These are phyloP conservation scores for Toxotes chatareus DNA, from an alignment of 2,113 vertebrate species.

Conservation along the genomic window DNA sequence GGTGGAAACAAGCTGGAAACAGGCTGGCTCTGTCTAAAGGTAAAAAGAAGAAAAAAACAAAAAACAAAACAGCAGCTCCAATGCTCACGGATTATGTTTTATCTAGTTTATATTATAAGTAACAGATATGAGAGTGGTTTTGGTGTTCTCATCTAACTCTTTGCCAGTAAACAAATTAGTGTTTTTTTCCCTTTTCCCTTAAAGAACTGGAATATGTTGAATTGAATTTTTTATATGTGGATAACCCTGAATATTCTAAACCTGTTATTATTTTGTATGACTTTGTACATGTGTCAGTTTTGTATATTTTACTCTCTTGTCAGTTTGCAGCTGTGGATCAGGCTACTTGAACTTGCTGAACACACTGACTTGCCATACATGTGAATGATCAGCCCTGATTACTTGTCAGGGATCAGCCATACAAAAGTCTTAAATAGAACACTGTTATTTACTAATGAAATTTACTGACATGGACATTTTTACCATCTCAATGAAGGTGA, in stretches of 20 bases:
- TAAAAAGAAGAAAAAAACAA: too few relatives aligned
- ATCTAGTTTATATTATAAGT: not conserved
- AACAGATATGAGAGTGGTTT: not conserved
- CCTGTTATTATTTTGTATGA: not conserved
- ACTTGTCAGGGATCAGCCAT: not conserved
- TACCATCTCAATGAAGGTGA: not conserved
- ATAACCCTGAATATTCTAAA: not conserved
- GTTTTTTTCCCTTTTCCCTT: too few relatives aligned
- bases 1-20: too few relatives aligned
- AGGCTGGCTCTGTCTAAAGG: too few relatives aligned
- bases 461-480: constrained; percentile 2
- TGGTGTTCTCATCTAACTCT: not conserved
- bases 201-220: too few relatives aligned
- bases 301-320: not conserved
- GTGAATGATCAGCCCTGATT: not conserved
- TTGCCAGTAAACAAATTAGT: not conserved
- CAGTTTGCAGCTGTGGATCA: constrained; percentile 9
- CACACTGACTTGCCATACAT: not conserved
- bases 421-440: constrained; percentile 13
- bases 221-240: too few relatives aligned
- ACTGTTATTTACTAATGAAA: not conserved
- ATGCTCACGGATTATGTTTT: too few relatives aligned
- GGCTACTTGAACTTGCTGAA: not conserved
- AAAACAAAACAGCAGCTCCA: too few relatives aligned
- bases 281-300: not conserved